These are phyloP conservation scores for Aphaenogaster rudis DNA, from an alignment of 1,140 invertebrate species.

Conservation along the genomic window DNA sequence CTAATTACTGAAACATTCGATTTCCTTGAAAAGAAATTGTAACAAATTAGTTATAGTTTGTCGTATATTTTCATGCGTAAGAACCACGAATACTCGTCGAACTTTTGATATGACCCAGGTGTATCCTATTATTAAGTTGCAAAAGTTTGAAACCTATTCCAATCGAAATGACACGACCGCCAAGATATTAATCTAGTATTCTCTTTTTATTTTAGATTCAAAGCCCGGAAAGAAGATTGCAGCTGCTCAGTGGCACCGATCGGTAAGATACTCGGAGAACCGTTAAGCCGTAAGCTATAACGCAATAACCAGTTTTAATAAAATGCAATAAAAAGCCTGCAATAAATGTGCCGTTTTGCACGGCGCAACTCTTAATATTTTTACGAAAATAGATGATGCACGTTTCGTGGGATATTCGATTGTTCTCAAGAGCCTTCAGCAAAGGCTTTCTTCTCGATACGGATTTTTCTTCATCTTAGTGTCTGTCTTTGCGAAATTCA, in stretches of 20 bases:
- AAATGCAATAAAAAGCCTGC: conserved; percentile 17
- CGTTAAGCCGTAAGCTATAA: conserved; percentile 44
- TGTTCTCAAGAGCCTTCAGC: background rate
- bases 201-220: conserved; percentile 69
- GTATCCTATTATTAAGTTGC: conserved; percentile 30
- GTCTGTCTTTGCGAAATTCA: background rate
- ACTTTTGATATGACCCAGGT: conserved; percentile 5
- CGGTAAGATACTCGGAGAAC: conserved; percentile 63
- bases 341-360: background rate
- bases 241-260: conserved; percentile 59
- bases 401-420: background rate
- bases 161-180: conserved; percentile 36
- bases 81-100: conserved; percentile 19
- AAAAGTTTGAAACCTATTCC: conserved; percentile 36
- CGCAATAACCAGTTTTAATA: conserved; percentile 27
- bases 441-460: background rate
- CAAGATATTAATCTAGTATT: conserved; percentile 47
- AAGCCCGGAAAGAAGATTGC: conserved; percentile 64
- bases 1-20: conserved; percentile 11
- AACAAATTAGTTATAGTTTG: conserved; percentile 17
- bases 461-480: background rate
- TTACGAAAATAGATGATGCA: background rate
- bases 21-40: background rate
- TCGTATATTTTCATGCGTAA: background rate
- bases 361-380: background rate